Evolutionary conservation across 2,113 vertebrate species (phyloP), one percentile per base, ranked within the genome.

Genomic region (Hipposideros armiger): DNA sequence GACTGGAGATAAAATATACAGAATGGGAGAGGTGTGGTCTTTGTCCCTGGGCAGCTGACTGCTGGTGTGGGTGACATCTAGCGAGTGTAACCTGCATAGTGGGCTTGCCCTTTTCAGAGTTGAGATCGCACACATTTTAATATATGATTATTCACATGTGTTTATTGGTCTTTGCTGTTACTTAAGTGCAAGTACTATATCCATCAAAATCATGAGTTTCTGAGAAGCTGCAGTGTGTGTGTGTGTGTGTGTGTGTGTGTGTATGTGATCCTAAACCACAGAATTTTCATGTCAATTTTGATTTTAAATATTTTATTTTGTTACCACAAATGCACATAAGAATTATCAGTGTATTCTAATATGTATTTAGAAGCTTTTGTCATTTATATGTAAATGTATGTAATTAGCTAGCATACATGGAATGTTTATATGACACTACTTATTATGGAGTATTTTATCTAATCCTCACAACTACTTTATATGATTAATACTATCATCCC

Each of bases 261-360:
- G 6, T 32, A 42, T 47, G 24, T 52, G 17, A 32, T 60, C n/a
- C 26, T 91, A 81, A 84, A 60, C 80, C 28, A 60, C 16, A 69
- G 14, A 87, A 52, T 64, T 94, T 90, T 50, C 50, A 62, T 19
- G 16, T 42, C 6, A 42, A 40, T 50, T 94, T 93, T 26, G 14
- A 52, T 32, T 81, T 76, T 28, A 82, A 92, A 69, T 60, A 72
- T 84, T 85, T 77, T 83, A 54, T 89, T 64, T 72, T 64, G 17
- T 66, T 85, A 45, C 26, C 26, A 50, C 32, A 70, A 69, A 17
- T 70, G 17, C n/a, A 54, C 22, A 45, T 54, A 64, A 73, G 26
- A 78, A 10, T 85, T 76, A 4, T 60, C 0, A 20, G 13, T 19
- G 8, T n/a, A 64, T 77, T 6, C 58, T 62, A 45, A 56, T 52